Percentiles rank a stretch among this genome's conserved stretches.
These are phyloP conservation scores for Spodoptera picta DNA, from an alignment of 2,888 invertebrate genomes.

Conservation along the genomic window DNA sequence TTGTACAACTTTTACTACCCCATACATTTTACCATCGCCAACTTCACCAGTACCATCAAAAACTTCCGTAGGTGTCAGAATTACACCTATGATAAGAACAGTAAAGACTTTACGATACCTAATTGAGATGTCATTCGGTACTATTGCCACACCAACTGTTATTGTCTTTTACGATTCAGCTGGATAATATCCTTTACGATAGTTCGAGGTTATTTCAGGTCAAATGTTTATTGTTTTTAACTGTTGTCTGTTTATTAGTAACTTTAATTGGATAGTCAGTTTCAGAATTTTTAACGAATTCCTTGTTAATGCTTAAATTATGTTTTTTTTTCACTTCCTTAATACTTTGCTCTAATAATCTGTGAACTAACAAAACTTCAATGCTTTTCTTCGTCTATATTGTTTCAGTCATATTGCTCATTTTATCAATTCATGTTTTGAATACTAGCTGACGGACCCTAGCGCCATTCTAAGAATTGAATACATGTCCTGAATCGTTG, in stretches of 20 bases:
- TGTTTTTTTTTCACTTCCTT: no score
- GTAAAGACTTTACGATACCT: constrained; percentile 46
- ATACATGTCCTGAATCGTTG: constrained; percentile 46
- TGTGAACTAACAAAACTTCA: no score
- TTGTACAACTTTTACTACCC: constrained; percentile 17
- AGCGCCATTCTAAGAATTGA: constrained; percentile 53
- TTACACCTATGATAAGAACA: constrained; percentile 39
- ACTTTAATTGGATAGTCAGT: constrained; percentile 44
- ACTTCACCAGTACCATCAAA: constrained; percentile 26
- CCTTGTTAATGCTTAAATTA: no score
- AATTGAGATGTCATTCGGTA: constrained; percentile 56
- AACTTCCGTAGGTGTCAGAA: constrained; percentile 34
- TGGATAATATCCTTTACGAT: constrained; percentile 57
- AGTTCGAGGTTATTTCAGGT: constrained; percentile 60
- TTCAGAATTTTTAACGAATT: constrained; percentile 14
- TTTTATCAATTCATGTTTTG: constrained; percentile 8
- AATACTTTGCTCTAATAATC: no score
- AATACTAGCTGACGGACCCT: constrained; percentile 32
- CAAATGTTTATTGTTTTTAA: constrained; percentile 59
- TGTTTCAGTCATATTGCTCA: constrained; percentile 1
- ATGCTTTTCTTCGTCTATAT: no score
- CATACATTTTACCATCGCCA: constrained; percentile 6
- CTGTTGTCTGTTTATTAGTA: constrained; percentile 59
- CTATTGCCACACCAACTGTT: constrained; percentile 38
- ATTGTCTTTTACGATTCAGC: constrained; percentile 60